Base-by-base conservation (phyloP, 1,140 invertebrate species). In the Macrocentrus cingulum region DNA sequence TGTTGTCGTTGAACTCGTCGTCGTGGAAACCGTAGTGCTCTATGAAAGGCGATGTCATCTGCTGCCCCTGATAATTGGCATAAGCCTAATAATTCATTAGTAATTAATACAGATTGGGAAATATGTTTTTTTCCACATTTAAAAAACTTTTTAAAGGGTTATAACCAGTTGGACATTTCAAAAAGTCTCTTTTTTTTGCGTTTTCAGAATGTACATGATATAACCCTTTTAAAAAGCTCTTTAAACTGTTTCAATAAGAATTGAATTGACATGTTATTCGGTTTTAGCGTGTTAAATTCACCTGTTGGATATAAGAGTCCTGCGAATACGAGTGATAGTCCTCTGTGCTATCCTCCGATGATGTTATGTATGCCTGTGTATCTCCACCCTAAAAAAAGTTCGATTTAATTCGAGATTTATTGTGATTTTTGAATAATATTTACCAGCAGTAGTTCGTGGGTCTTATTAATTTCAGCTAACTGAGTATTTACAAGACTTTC, bases 1-100 rank as follows among this genome's bases (percentile, higher is more conserved):
- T 85, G 2, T 80, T 81, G 65, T 87, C 85, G 62, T 81, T 84
- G 65, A 86, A 87, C 51, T 87, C 84, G 60, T 88, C 83, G 66
- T 88, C 85, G 63, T 84, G 83, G 65, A 84, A 87, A 23, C 85
- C 84, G 71, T 85, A 88, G 59, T 83, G 83, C 53, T 86, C 85
- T 67, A 83, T 82, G 70, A 85, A 84, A 55, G 82, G 81, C 61
- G 81, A 80, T 37, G 82, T 82, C 79, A 86, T 82, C 66, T 84
- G 80, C 76, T 85, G 83, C 64, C 80, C 77, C 74, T 84, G 80
- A 71, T 84, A 85, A 70, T 84, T 82, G 65, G 79, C 77, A 75
- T 84, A 86, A 59, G 80, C 78, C 84, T 86, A 58, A 64, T 66
- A 66, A 59, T 42, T 20, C 50, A 51, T 15, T 29, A 39, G 29